These are phyloP conservation scores for Oppia nitens DNA, from an alignment of 1,140 invertebrate genomes.

Conservation along the genomic window DNA sequence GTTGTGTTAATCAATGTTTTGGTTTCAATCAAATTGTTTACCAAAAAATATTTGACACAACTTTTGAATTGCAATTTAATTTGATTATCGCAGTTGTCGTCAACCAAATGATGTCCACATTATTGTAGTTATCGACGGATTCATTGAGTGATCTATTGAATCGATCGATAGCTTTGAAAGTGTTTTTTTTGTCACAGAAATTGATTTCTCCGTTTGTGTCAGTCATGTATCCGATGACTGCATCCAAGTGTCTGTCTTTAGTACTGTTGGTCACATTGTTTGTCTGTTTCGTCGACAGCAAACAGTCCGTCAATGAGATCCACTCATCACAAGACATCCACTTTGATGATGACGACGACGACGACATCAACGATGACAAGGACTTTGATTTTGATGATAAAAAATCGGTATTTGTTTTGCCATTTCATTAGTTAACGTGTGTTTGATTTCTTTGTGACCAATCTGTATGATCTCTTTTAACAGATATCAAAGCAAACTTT, in stretches of 20 bases:
- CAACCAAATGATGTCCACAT: too few species aligned
- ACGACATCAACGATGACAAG: neutral
- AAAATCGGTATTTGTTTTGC: neutral
- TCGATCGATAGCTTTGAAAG: too few species aligned
- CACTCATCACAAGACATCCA: neutral
- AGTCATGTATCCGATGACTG: too few species aligned
- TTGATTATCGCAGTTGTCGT: too few species aligned
- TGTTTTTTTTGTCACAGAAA: too few species aligned
- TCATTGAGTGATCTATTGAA: too few species aligned
- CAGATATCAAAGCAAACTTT: neutral
- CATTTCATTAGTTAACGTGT: neutral
- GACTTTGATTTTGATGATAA: conserved; percentile 5
- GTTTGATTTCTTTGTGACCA: neutral
- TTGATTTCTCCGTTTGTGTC: too few species aligned
- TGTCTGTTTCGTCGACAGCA: neutral
- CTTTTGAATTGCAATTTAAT: too few species aligned
- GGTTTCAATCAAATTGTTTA: too few species aligned
- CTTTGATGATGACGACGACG: neutral
- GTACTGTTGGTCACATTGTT: neutral
- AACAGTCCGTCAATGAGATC: neutral
- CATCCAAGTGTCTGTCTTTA: neutral
- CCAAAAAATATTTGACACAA: too few species aligned
- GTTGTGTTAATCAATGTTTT: too few species aligned
- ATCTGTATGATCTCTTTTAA: neutral
- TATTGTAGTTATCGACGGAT: too few species aligned